Evolutionary conservation across 1,140 invertebrate species (phyloP).

Genomic region (Trachymyrmex cornetzi): DNA sequence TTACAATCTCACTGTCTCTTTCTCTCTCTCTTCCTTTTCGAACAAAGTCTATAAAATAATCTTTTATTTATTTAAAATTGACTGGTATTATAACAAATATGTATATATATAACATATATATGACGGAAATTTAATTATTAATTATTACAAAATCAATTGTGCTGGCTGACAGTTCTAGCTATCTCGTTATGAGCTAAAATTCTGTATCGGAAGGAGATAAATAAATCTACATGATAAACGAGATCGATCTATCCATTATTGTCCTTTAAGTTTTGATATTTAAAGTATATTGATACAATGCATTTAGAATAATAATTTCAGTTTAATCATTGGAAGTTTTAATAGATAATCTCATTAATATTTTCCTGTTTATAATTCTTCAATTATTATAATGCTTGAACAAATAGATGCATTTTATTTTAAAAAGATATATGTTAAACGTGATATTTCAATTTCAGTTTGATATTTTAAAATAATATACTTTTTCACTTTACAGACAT

Average conservation of each 20-base stretch:
- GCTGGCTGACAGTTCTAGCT: neutral
- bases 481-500: neutral
- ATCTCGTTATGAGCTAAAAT: neutral
- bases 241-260: neutral
- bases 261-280: slow-evolving; percentile 7
- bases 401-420: neutral
- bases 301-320: neutral
- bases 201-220: slow-evolving; percentile 15
- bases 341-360: neutral
- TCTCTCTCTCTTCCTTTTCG: neutral
- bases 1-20: neutral
- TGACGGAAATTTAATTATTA: slow-evolving; percentile 25
- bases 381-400: neutral
- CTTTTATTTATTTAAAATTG: neutral
- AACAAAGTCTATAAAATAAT: neutral
- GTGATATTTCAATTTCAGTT: neutral
- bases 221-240: neutral
- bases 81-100: neutral
- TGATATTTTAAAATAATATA: neutral
- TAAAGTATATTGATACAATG: neutral
- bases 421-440: neutral
- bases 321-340: neutral
- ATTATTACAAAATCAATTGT: slow-evolving; percentile 43
- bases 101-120: no score
- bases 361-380: neutral